Conservation (phyloP, 37 sponge, comb jelly and placozoan genomes). For the Bolinopsis microptera region DNA sequence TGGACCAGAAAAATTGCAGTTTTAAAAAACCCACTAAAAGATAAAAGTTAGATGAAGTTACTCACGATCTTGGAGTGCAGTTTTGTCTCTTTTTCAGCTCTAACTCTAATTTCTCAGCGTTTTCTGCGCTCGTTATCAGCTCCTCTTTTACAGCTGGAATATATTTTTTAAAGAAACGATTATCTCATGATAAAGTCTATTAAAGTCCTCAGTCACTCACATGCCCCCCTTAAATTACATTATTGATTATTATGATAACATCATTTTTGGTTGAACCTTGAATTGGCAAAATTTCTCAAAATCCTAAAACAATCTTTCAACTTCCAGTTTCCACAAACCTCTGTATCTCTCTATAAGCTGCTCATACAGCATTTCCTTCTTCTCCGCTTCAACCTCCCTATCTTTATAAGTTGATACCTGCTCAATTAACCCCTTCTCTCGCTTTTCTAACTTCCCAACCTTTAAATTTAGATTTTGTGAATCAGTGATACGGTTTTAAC, state of each 20-base stretch:
- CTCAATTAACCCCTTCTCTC: slow-evolving; percentile 14
- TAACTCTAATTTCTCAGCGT: not conserved
- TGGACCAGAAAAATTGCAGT: too few species aligned
- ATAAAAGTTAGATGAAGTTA: not conserved
- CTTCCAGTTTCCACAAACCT: not conserved
- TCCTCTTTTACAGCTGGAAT: slow-evolving; percentile 52
- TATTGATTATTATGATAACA: too few species aligned
- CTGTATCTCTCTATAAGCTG: slow-evolving; percentile 3
- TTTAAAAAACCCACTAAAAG: too few species aligned
- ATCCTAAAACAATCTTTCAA: too few species aligned
- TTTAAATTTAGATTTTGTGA: too few species aligned
- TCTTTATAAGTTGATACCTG: slow-evolving; percentile 12
- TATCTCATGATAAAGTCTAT: too few species aligned
- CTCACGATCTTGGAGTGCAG: slow-evolving; percentile 40
- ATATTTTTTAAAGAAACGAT: too few species aligned
- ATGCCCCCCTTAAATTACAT: too few species aligned
- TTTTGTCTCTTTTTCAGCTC: not conserved
- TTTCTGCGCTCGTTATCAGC: not conserved
- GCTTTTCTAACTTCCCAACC: slow-evolving; percentile 15
- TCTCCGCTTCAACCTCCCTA: not conserved
- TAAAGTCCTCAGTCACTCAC: too few species aligned
- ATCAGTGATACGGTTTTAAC: too few species aligned
- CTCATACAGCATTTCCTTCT: not conserved
- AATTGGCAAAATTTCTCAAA: too few species aligned
- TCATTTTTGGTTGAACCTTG: too few species aligned